Evolutionary conservation across 2,797 vertebrate species (phyloP).

Genomic region (Sternotherus odoratus): DNA sequence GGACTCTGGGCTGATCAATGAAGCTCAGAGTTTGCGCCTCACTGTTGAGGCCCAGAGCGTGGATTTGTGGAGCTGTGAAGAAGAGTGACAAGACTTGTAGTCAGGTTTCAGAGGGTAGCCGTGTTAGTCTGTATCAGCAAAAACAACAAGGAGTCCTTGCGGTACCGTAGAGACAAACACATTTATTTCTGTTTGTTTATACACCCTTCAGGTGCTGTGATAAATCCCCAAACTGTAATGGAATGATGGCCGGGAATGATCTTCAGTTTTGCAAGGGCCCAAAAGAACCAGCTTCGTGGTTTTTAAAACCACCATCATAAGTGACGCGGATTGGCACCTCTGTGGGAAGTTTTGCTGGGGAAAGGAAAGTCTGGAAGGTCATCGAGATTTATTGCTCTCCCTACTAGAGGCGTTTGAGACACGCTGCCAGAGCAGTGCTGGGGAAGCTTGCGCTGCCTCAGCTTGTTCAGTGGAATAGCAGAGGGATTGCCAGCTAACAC

Average conservation of each 20-base stretch:
- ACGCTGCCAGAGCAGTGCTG: rapidly evolving
- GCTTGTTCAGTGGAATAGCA: background rate
- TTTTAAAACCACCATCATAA: background rate
- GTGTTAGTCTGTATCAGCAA: too few species aligned
- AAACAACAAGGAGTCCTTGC: background rate
- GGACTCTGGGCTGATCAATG: background rate
- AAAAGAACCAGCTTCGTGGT: background rate
- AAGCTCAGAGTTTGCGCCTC: too few species aligned
- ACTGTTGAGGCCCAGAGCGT: background rate
- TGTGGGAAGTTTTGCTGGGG: background rate
- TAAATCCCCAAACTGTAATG: background rate
- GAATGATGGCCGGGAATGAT: background rate
- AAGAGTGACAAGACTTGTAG: too few species aligned
- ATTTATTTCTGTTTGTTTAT: background rate
- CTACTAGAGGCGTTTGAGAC: rapidly evolving
- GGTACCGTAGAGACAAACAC: background rate
- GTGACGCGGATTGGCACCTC: background rate
- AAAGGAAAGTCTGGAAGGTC: background rate
- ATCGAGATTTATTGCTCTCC: rapidly evolving
- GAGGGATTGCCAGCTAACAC: conserved; percentile 34
- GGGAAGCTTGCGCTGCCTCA: background rate
- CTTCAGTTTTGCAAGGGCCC: background rate
- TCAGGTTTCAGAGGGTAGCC: too few species aligned
- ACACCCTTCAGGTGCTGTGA: background rate
- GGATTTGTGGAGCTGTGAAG: background rate